Evolutionary conservation across 1,140 invertebrate species (phyloP).

Genomic region (Drosophila pruinosa): DNA sequence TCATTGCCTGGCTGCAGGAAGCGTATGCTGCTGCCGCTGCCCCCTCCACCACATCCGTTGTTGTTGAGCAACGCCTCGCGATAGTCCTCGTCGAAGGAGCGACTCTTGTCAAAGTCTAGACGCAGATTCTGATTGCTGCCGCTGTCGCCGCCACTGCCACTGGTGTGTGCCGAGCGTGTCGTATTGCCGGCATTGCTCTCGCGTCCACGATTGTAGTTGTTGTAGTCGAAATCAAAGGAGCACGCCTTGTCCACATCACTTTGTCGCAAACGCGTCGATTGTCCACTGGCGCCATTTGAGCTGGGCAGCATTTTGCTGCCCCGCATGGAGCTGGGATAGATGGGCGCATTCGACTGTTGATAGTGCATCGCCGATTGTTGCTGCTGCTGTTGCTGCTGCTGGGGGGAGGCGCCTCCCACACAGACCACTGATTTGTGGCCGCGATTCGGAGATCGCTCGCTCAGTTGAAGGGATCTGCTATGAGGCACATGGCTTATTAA

Average conservation of each 20-base stretch:
- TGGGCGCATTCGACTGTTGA: constrained; percentile 34
- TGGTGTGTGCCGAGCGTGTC: constrained; percentile 22
- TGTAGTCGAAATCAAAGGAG: constrained; percentile 80
- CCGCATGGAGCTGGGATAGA: constrained; percentile 57
- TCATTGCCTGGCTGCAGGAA: constrained; percentile 56
- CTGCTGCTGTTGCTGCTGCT: constrained; percentile 34
- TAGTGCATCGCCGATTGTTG: constrained; percentile 25
- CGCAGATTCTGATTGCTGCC: constrained; percentile 69
- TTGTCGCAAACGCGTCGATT: constrained; percentile 40
- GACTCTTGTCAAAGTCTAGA: constrained; percentile 73
- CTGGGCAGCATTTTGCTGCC: constrained; percentile 32
- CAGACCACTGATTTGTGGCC: constrained; percentile 66
- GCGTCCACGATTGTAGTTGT: constrained; percentile 55
- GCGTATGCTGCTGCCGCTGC: constrained; percentile 28
- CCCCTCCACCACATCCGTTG: constrained; percentile 33
- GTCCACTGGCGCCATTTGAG: constrained; percentile 9
- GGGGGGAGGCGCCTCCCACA: constrained; percentile 42
- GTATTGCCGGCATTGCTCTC: neutral
- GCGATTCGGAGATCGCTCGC: constrained; percentile 79
- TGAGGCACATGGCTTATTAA: neutral
- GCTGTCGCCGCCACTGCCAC: constrained; percentile 43
- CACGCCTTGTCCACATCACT: constrained; percentile 73
- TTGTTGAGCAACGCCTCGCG: constrained; percentile 66
- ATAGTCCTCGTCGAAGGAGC: constrained; percentile 82
- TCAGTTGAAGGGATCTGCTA: constrained; percentile 77